Conservation (phyloP, 2,113 vertebrate genomes). For the Ceratotherium simum region DNA sequence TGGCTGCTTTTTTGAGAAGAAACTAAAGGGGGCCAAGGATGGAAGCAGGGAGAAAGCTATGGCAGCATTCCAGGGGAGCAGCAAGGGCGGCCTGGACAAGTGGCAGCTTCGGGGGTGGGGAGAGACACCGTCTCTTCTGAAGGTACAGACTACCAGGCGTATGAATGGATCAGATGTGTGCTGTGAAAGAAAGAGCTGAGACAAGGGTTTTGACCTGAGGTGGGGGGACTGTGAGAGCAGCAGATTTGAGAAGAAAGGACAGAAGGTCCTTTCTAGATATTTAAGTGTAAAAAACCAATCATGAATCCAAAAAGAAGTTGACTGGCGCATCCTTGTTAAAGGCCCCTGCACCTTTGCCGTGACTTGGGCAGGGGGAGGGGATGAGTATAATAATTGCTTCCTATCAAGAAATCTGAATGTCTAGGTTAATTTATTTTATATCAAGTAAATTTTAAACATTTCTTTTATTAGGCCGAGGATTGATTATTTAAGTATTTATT, state of each 20-base stretch:
- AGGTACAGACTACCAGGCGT: rapidly evolving
- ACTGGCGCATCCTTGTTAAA: not conserved
- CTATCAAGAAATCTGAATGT: not conserved
- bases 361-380: not conserved
- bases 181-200: no score
- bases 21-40: not conserved
- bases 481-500: not conserved
- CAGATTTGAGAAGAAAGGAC: not conserved
- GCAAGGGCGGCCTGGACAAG: rapidly evolving
- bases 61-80: rapidly evolving
- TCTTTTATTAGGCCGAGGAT: not conserved
- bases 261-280: not conserved
- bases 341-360: not conserved
- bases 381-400: not conserved
- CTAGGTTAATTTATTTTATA: not conserved
- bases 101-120: not conserved
- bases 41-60: not conserved
- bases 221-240: not conserved
- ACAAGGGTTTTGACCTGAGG: not conserved
- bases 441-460: not conserved
- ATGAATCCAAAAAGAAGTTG: not conserved
- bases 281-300: not conserved
- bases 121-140: rapidly evolving
- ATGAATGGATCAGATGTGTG: not conserved
- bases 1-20: not conserved